These are phyloP conservation scores for Galago senegalensis DNA, from an alignment of 2,797 vertebrate species.

Conservation along the genomic window DNA sequence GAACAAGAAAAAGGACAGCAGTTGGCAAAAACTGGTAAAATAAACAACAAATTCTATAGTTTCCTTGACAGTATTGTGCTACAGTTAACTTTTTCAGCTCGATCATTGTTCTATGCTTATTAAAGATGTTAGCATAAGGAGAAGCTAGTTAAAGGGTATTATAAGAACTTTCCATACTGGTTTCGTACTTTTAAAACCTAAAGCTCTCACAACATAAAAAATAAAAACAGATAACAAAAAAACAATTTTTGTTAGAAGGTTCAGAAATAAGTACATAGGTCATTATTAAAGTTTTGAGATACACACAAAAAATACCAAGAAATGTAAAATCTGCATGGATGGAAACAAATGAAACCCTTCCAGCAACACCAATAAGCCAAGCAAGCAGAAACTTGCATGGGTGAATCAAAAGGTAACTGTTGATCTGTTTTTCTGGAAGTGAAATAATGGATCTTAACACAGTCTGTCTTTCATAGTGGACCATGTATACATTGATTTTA, in stretches of 20 bases:
- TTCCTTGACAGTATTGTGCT: neutral
- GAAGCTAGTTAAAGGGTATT: neutral
- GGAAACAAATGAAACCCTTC: too few relatives aligned
- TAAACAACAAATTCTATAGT: neutral
- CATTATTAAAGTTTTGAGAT: too few relatives aligned
- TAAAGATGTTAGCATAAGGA: neutral
- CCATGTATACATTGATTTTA: neutral
- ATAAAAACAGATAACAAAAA: neutral
- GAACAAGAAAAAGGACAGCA: neutral
- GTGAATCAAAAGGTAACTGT: too few relatives aligned
- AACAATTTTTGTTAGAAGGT: slow-evolving; percentile 3
- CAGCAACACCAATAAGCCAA: too few relatives aligned
- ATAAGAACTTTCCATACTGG: neutral
- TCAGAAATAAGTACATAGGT: neutral
- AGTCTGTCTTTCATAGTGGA: too few relatives aligned
- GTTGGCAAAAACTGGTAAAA: neutral
- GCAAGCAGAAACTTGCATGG: too few relatives aligned
- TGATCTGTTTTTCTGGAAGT: too few relatives aligned
- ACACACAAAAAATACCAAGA: too few relatives aligned
- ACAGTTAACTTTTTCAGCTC: neutral
- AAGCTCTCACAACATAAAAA: slow-evolving; percentile 41
- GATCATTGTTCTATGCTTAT: neutral
- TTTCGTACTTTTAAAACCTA: slow-evolving; percentile 13
- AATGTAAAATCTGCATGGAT: too few relatives aligned
- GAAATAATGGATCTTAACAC: too few relatives aligned